Base-by-base conservation (phyloP, 2,113 vertebrate species). In the Scortum barcoo region DNA sequence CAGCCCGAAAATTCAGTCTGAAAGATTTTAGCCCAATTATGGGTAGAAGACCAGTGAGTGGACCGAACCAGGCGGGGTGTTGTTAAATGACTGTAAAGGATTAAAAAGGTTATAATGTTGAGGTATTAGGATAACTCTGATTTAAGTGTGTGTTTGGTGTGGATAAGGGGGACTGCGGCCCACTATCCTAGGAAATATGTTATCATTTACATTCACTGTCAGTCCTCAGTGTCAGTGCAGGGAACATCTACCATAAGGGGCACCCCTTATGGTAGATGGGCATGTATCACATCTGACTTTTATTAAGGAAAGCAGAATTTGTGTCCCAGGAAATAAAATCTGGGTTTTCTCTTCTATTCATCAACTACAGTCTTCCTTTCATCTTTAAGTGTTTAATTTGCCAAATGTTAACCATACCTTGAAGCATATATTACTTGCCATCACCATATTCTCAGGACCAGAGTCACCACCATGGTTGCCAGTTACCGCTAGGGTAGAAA, bases 101-200 rank as follows among this genome's bases (percentile, higher is more conserved):
- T 56, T 6, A 26, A 26, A 33, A 71, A 1, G n/a, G 28, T 12
- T 7, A 24, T 46, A 16, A 46, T 67, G 13, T 54, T 44, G 30
- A 33, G n/a, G 36, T 12, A 30, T 51, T 22, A 53, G 36, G 63
- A 54, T 77, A 19, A 81, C 74, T 36, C 54, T 70, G 60, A 44
- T 65, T 2, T 28, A 14, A n/a, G 16, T 9, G 13, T 3, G 13
- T 3, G 38, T 44, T 65, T 68, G 28, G 44, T 44, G 5, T 20
- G 69, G 33, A n/a, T 58, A 14, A 13, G 7, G 26, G 73, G 28
- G 56, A 62, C 54, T 4, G 33, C 33, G 33, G 33, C 33, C 33
- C 6, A 44, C 10, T 24, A 67, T 56, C 33, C 26, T 36, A 24
- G 22, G 42, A 65, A 36, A 58, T 42, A 48, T 85, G 61, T 65